phyloP scores from a whole-genome alignment of 2,113 vertebrate genomes.

The Laticauda colubrina region DNA sequence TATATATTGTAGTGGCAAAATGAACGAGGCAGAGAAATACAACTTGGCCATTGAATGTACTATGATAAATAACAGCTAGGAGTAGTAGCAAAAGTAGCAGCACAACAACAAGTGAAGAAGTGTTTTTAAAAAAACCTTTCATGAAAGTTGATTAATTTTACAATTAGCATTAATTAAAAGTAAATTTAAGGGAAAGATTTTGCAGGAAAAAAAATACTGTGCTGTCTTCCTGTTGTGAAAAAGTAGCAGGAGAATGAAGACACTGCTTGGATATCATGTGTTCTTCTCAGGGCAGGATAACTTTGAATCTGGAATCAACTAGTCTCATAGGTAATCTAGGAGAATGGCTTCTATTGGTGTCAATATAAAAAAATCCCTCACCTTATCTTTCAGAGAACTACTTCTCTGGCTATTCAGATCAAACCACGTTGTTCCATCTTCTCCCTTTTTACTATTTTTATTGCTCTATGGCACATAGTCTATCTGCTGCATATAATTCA shows the following conservation, averaged over 20 bases:
- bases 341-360: background rate
- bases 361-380: background rate
- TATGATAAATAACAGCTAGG: background rate
- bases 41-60: background rate
- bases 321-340: background rate
- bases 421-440: background rate
- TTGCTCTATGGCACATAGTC: background rate
- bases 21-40: fast-evolving
- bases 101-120: background rate
- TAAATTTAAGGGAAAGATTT: background rate
- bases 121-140: background rate
- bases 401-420: background rate
- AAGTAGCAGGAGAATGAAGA: background rate
- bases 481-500: background rate
- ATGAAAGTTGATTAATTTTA: background rate
- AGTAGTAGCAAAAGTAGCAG: background rate
- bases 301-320: background rate
- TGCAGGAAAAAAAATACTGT: background rate
- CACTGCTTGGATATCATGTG: background rate
- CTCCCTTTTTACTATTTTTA: background rate
- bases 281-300: background rate
- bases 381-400: background rate
- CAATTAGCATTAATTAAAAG: background rate
- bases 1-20: background rate
- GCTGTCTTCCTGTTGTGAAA: background rate